Conservation (phyloP, 2,888 invertebrate genomes). For the Heliothis peltigera region DNA sequence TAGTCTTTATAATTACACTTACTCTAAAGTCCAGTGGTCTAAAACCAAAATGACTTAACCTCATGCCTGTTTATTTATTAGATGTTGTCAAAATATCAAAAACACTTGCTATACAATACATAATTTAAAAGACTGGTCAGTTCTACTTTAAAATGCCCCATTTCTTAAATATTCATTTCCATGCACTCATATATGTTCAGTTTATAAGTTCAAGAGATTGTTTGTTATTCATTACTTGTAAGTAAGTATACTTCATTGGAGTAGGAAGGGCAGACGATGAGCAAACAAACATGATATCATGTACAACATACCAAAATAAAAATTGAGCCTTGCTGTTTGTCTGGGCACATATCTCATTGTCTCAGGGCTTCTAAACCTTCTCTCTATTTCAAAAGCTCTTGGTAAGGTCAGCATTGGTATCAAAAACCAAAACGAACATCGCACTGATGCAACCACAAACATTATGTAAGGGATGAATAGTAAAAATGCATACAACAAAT, state of each 20-base stretch:
- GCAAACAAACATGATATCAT: slow-evolving; percentile 95
- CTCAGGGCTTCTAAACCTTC: slow-evolving; percentile 94
- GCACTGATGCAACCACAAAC: slow-evolving; percentile 95
- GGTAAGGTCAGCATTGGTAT: slow-evolving; percentile 96
- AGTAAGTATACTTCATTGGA: slow-evolving; percentile 64
- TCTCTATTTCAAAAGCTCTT: slow-evolving; percentile 96
- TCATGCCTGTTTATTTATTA: too few relatives aligned
- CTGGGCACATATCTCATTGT: slow-evolving; percentile 95
- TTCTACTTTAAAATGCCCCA: slow-evolving; percentile 9
- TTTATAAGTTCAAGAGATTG: slow-evolving; percentile 37
- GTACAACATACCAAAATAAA: slow-evolving; percentile 97
- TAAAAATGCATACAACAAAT: slow-evolving; percentile 96
- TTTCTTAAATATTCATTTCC: slow-evolving; percentile 23
- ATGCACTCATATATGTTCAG: slow-evolving; percentile 8
- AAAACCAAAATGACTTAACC: too few relatives aligned
- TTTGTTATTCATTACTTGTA: slow-evolving; percentile 3
- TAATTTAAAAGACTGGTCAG: slow-evolving; percentile 26
- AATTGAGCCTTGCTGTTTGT: slow-evolving; percentile 96
- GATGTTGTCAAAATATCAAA: too few relatives aligned
- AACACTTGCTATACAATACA: too few relatives aligned
- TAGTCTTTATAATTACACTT: too few relatives aligned
- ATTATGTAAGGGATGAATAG: slow-evolving; percentile 97
- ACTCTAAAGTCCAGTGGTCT: too few relatives aligned
- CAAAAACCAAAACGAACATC: slow-evolving; percentile 96
- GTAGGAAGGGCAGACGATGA: slow-evolving; percentile 90